These are phyloP conservation scores for Mustela lutreola DNA, from an alignment of 2,113 vertebrate species.

Conservation along the genomic window DNA sequence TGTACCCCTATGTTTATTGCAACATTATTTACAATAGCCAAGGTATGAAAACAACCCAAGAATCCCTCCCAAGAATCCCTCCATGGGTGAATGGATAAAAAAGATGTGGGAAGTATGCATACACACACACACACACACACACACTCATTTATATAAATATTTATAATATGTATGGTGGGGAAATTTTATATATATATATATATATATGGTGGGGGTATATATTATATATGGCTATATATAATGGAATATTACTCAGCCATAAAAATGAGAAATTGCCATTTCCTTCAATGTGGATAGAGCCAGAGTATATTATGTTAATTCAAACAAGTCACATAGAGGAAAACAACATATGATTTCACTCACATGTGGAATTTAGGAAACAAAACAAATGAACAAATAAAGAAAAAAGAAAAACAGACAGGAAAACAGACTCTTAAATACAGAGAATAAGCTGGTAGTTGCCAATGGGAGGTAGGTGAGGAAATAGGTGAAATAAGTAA, in stretches of 20 bases:
- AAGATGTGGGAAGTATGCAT: neutral
- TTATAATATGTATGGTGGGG: no score
- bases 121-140: no score
- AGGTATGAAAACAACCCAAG: neutral
- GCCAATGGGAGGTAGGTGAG: neutral
- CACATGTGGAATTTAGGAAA: neutral
- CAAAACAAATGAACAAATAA: neutral
- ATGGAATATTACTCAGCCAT: neutral
- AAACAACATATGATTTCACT: neutral
- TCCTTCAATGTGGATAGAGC: neutral
- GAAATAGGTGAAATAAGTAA: neutral
- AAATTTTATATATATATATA: no score
- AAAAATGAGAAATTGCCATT: neutral
- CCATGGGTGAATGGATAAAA: neutral
- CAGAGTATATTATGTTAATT: neutral
- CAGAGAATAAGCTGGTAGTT: neutral
- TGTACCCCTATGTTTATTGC: neutral
- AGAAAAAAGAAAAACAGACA: neutral
- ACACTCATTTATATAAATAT: no score
- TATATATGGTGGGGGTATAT: no score
- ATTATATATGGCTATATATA: neutral
- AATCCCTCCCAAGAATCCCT: neutral
- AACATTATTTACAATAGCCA: neutral
- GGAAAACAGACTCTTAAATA: neutral
- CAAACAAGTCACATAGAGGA: neutral